Conservation (phyloP, 92 coral and sea anemone genomes). For the Parazoanthus atlanticus region DNA sequence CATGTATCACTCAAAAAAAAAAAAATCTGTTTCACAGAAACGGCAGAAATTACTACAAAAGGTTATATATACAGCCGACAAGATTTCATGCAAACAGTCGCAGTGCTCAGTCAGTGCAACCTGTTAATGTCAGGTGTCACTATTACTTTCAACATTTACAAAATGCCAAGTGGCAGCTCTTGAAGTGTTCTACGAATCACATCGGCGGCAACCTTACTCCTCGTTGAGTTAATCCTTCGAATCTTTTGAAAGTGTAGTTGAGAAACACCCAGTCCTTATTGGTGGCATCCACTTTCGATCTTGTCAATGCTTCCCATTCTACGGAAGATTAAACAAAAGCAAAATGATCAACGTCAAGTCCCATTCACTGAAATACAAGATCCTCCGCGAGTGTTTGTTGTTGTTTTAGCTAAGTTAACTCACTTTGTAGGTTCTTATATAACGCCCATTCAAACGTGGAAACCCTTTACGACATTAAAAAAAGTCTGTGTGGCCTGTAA, state of each 20-base stretch:
- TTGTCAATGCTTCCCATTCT: constrained; percentile 78
- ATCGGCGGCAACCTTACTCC: constrained; percentile 81
- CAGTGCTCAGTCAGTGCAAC: not conserved
- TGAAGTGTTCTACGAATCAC: not conserved
- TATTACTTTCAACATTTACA: not conserved
- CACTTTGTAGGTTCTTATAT: too few relatives aligned
- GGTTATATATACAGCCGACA: constrained; percentile 1
- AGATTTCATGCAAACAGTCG: not conserved
- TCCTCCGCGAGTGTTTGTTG: not conserved
- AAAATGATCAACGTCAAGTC: not conserved
- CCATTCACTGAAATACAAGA: not conserved
- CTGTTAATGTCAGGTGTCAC: not conserved
- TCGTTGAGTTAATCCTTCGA: constrained; percentile 96
- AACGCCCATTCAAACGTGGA: too few relatives aligned
- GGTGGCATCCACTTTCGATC: constrained; percentile 64
- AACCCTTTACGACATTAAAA: too few relatives aligned
- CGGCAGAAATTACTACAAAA: constrained; percentile 31
- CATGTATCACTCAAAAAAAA: not conserved
- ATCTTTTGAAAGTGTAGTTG: constrained; percentile 95
- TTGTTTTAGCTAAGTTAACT: too few relatives aligned
- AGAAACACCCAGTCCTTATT: constrained; percentile 99
- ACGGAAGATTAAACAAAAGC: not conserved
- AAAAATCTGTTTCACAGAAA: constrained; percentile 37
- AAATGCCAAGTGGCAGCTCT: not conserved
- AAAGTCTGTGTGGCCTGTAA: too few relatives aligned